Evolutionary conservation across 2,113 vertebrate genomes (phyloP).

Genomic region (Vidua macroura): DNA sequence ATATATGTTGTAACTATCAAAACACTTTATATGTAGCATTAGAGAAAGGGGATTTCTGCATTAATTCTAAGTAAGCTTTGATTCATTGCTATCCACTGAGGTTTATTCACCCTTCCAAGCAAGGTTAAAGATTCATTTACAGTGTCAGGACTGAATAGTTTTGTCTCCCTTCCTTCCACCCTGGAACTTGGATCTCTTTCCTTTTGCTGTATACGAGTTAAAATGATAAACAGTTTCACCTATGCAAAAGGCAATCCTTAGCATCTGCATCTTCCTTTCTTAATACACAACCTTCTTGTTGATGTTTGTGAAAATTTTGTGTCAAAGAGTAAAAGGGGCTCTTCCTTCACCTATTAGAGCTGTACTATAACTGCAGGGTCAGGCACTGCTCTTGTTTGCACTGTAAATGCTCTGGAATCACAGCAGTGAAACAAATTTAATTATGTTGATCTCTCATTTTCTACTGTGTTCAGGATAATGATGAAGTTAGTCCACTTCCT

Average conservation of each 20-base stretch:
- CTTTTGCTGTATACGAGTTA: not conserved
- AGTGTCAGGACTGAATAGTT: not conserved
- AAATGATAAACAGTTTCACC: not conserved
- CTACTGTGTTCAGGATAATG: not conserved
- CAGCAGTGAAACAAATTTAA: not conserved
- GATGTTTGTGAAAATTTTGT: not conserved
- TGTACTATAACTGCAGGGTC: not conserved
- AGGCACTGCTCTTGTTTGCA: not conserved
- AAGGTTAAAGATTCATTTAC: not conserved
- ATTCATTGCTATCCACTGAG: not conserved
- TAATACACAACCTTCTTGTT: not conserved
- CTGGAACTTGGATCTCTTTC: not conserved
- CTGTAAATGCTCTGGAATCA: not conserved
- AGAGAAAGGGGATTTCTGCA: not conserved
- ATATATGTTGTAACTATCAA: not conserved
- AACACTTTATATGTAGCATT: not conserved
- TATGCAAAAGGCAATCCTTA: not conserved
- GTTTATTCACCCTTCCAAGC: not conserved
- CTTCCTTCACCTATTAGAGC: fast-evolving
- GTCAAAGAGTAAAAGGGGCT: not conserved
- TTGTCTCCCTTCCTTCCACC: not conserved
- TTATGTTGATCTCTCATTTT: not conserved
- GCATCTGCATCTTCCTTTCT: not conserved
- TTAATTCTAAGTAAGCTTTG: not conserved
- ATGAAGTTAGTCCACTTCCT: not conserved